Base-by-base conservation (phyloP, 2,888 invertebrate genomes). In the Athetis lepigone region DNA sequence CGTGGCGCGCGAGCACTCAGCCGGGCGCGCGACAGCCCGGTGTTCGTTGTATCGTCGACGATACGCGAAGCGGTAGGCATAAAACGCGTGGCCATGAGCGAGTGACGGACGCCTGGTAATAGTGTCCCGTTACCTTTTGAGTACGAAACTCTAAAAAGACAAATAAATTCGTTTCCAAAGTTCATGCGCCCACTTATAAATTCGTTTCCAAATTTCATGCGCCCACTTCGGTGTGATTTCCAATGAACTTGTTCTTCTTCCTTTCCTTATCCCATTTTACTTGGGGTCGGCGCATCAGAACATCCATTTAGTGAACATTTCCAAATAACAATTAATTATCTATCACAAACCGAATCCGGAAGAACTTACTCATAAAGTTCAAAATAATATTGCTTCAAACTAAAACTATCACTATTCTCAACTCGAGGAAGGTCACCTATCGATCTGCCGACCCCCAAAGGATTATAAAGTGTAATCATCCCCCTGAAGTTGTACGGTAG, bases 381-480 rank as follows among this genome's bases (percentile, higher is more conserved):
- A 19, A 40, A 47, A 57, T 64, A 71, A 50, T 50, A 59, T 67
- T 51, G 67, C 40, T 66, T 5, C 51, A 27, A 71, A 64, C 51
- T 65, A 36, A 46, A 68, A 52, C 69, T 58, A 67, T 57, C 68
- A 49, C 13, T 54, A 57, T 46, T 39, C 63, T 63, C 45, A 56
- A 64, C 40, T 59, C 42, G 63, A 18, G 45, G n/a, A 74, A 73
- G 70, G 72, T 73, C 75, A 54, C 37, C 25, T 71, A 75, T 75
- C 67, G 75, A 75, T 75, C 75, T 70, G 51, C 60, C 40, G 21
- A 54, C 59, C 63, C 75, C 76, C 62, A 36, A 68, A 67, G 71
- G 76, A 75, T 75, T 75, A 73, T 73, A 67, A 61, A 73, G 77
- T 52, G 77, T 67, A 80, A 74, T 63, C 59, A 65, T 62, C 77